Conservation (phyloP, 1,140 invertebrate genomes). For the Eulimnadia texana region DNA sequence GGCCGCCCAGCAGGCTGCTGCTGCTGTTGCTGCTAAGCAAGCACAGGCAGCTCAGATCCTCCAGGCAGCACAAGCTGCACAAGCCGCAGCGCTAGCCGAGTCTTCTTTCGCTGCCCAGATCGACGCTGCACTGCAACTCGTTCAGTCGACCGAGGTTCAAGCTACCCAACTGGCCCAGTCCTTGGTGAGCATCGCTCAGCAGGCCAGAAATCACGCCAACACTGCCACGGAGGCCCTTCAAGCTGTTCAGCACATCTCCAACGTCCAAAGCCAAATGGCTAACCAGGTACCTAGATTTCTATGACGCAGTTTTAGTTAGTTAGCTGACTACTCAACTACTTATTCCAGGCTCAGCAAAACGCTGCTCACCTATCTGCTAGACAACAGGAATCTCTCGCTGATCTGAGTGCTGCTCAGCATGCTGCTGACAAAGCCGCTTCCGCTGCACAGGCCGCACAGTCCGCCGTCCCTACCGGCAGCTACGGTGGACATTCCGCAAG, state of each 20-base stretch:
- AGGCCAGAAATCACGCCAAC: slow-evolving; percentile 21
- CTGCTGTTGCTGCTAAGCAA: slow-evolving; percentile 22
- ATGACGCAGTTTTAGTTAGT: neutral
- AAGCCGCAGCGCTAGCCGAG: neutral
- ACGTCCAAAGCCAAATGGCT: slow-evolving; percentile 22
- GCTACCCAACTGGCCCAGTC: slow-evolving; percentile 22
- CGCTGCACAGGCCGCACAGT: slow-evolving; percentile 20
- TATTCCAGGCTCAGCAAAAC: slow-evolving; percentile 22
- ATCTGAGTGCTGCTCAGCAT: slow-evolving; percentile 22
- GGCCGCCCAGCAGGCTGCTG: slow-evolving; percentile 20
- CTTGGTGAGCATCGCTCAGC: slow-evolving; percentile 18
- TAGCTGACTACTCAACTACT: neutral
- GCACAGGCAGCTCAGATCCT: slow-evolving; percentile 21
- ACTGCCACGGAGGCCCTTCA: slow-evolving; percentile 19
- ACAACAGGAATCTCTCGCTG: slow-evolving; percentile 22
- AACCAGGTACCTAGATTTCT: too few species aligned
- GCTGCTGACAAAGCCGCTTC: slow-evolving; percentile 21
- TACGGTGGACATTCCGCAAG: neutral
- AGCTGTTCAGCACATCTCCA: slow-evolving; percentile 6
- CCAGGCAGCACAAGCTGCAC: neutral
- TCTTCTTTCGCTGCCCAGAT: slow-evolving; percentile 15
- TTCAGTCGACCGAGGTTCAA: slow-evolving; percentile 23
- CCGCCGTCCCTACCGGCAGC: slow-evolving; percentile 11
- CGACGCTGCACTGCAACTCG: slow-evolving; percentile 20
- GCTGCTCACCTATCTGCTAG: slow-evolving; percentile 23